Evolutionary conservation across 2,113 vertebrate species (phyloP), one percentile per base, ranked within the genome.

Genomic region (Xerus inauris): DNA sequence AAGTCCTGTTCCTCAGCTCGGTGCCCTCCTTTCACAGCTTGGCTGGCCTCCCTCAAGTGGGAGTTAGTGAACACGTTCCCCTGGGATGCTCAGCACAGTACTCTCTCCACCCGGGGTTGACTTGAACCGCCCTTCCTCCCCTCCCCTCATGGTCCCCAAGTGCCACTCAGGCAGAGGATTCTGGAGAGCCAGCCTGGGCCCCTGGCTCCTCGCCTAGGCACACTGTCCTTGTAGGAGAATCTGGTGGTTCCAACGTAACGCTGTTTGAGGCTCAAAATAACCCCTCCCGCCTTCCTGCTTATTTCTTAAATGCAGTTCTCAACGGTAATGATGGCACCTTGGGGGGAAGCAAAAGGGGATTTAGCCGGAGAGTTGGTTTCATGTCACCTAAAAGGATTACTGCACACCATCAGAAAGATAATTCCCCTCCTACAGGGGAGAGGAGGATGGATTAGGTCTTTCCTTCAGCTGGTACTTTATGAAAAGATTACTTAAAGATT

Each of bases 401-500:
- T 96, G 97, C 93, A 91, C 97, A 94, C 72, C 97, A 97, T 94
- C 96, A 95, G 97, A 98, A 98, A 95, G 97, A 95, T 97, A 98
- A 98, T 95, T 96, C 97, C 24, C 97, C 86, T 67, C 84, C 94
- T 97, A 75, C 62, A 11, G 82, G 89, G 51, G 54, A 11, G 82
- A 87, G 51, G 54, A 94, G 96, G 97, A 97, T 88, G 89, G 97
- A 98, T 98, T 54, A 28, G 57, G 40, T 93, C 90, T 98, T 97
- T 96, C 97, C 82, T 94, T 98, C 22, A 1, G 95, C 97, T 96
- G 91, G 47, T 65, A 85, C 86, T 87, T 96, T 94, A 95, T 67
- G 92, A 86, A 97, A 97, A 98, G 97, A 96, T 98, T 97, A 94
- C 98, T 97, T 97, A 97, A 98, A 97, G 97, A 96, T 96, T 98